Conservation (phyloP, 2,888 invertebrate genomes). For the Apamea monoglypha region DNA sequence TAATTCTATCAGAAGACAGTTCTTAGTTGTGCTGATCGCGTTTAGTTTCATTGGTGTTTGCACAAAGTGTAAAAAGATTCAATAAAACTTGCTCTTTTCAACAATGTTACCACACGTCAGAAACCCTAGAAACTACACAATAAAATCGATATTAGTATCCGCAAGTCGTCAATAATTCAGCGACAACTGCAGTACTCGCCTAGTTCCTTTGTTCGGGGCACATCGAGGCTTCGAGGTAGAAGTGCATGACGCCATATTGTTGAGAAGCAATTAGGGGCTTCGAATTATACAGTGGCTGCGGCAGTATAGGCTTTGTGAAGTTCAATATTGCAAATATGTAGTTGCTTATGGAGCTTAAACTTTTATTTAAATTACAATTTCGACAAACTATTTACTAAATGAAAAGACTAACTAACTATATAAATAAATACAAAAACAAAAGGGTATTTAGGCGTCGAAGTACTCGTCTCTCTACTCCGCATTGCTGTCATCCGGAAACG, state of each 20-base stretch:
- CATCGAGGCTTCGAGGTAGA: neutral
- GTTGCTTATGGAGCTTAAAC: neutral
- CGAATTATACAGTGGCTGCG: conserved; percentile 9
- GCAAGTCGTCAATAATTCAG: conserved; percentile 35
- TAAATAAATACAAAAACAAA: no score
- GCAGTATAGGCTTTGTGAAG: neutral
- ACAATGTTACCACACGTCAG: neutral
- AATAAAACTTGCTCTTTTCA: neutral
- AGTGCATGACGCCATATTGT: neutral
- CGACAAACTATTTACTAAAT: no score
- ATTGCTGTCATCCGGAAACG: no score
- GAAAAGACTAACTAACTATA: no score
- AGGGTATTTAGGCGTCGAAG: no score
- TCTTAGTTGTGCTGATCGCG: neutral
- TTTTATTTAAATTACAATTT: no score
- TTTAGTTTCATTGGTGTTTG: neutral
- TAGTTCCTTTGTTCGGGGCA: conserved; percentile 20
- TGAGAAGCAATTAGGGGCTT: neutral
- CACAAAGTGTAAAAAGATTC: neutral
- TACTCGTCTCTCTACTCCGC: no score
- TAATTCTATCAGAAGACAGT: no score
- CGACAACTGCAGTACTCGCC: conserved; percentile 5
- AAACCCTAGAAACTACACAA: neutral
- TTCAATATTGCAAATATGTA: neutral
- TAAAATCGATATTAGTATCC: conserved; percentile 31